Conservation (phyloP, 2,888 invertebrate genomes). For the Melanostoma mellinum region DNA sequence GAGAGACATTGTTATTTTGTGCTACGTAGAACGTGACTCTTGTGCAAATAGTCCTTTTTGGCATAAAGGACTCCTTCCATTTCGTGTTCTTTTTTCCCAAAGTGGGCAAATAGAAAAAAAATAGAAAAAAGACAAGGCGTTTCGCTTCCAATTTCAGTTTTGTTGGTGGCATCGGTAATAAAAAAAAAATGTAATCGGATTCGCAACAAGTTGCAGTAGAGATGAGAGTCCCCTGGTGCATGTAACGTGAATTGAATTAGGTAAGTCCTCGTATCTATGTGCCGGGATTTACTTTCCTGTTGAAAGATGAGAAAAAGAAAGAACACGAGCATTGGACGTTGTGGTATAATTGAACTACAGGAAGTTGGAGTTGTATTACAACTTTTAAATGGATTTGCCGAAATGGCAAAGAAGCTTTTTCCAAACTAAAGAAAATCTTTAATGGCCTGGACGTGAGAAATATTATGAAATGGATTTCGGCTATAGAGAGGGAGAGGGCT, state of each 20-base stretch:
- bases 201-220: background rate
- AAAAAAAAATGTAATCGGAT: background rate
- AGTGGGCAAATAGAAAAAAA: background rate
- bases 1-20: background rate
- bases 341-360: no score
- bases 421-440: no score
- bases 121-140: background rate
- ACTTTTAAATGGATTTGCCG: no score
- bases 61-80: background rate
- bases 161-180: background rate
- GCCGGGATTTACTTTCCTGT: no score
- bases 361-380: no score
- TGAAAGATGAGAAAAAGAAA: no score
- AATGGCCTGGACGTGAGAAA: no score
- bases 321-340: no score
- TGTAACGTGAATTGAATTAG: slow-evolving; percentile 4
- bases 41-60: background rate
- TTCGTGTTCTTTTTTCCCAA: background rate
- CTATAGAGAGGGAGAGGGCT: no score
- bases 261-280: background rate
- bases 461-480: no score
- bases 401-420: no score
- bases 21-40: background rate
- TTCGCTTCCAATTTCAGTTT: background rate
- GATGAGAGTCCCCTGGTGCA: background rate